Conservation (phyloP, 2,888 invertebrate species). For the Celastrina argiolus region DNA sequence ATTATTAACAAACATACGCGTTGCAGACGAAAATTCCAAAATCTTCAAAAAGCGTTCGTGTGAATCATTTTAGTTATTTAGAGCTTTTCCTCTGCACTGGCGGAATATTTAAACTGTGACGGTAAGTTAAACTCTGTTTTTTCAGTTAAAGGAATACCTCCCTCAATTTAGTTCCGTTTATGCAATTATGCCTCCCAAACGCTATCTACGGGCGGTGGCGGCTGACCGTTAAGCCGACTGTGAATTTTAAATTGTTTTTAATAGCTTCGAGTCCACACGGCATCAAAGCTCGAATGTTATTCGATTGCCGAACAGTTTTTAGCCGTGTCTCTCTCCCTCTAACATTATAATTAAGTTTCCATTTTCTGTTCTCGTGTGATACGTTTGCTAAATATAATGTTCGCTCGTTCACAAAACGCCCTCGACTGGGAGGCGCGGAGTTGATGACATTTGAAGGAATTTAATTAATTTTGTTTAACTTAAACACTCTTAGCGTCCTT, state of each 20-base stretch:
- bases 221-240: constrained; percentile 63
- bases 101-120: not conserved
- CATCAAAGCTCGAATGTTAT: constrained; percentile 57
- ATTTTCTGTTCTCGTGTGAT: constrained; percentile 65
- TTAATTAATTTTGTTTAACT: constrained; percentile 77
- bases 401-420: constrained; percentile 69
- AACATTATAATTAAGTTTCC: constrained; percentile 60
- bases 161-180: constrained; percentile 49
- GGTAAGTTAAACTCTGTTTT: constrained; percentile 9
- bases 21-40: not conserved
- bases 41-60: not conserved
- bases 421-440: constrained; percentile 68
- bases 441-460: constrained; percentile 69
- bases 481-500: constrained; percentile 77
- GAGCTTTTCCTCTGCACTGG: not conserved
- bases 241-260: constrained; percentile 77
- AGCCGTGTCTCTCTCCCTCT: constrained; percentile 27
- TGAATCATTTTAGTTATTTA: not conserved
- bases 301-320: constrained; percentile 43
- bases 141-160: constrained; percentile 50
- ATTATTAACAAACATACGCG: not conserved
- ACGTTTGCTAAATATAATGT: constrained; percentile 68
- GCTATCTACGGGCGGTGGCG: constrained; percentile 53
- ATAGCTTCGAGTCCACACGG: constrained; percentile 47
- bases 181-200: constrained; percentile 66